phyloP scores from a whole-genome alignment of 2,888 invertebrate species.

The Conus canariensis region DNA sequence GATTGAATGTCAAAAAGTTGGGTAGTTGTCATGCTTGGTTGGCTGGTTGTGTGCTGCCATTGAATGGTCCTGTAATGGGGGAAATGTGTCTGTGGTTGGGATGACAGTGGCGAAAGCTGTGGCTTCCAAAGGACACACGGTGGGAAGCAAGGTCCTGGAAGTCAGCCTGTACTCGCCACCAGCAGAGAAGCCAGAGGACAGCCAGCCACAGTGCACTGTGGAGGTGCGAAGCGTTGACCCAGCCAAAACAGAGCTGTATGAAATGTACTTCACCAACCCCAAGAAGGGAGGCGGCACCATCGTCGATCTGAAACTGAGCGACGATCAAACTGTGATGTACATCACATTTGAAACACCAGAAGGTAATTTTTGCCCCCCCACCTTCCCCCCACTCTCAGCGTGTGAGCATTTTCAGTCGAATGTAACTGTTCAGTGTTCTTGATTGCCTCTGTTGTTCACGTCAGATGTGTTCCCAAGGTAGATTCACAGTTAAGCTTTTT shows the following conservation, averaged over 20 bases:
- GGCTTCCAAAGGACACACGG: conserved; percentile 4
- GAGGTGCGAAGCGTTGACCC: conserved; percentile 23
- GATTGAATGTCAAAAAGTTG: too few relatives aligned
- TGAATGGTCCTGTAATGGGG: too few relatives aligned
- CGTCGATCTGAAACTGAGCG: neutral
- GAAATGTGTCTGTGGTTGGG: neutral
- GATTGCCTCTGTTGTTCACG: too few relatives aligned
- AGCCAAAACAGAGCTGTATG: conserved; percentile 13
- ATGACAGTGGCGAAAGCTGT: conserved; percentile 15
- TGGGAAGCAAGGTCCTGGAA: conserved; percentile 16
- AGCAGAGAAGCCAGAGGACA: neutral
- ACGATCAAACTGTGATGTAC: conserved; percentile 27
- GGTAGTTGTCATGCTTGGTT: too few relatives aligned
- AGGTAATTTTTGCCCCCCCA: neutral
- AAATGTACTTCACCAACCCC: conserved; percentile 36
- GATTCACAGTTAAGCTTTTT: too few relatives aligned
- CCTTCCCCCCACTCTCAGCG: neutral
- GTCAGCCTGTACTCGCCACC: conserved; percentile 19
- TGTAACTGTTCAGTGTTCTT: too few relatives aligned
- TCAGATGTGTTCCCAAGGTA: too few relatives aligned
- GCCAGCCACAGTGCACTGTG: conserved; percentile 10
- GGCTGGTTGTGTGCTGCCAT: too few relatives aligned
- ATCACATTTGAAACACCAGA: conserved; percentile 36
- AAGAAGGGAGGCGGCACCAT: conserved; percentile 26
- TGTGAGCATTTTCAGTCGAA: too few relatives aligned